Percentiles rank a stretch among this genome's conserved stretches.
Evolutionary conservation across 2,797 vertebrate species (phyloP).

Genomic region (Picus viridis): DNA sequence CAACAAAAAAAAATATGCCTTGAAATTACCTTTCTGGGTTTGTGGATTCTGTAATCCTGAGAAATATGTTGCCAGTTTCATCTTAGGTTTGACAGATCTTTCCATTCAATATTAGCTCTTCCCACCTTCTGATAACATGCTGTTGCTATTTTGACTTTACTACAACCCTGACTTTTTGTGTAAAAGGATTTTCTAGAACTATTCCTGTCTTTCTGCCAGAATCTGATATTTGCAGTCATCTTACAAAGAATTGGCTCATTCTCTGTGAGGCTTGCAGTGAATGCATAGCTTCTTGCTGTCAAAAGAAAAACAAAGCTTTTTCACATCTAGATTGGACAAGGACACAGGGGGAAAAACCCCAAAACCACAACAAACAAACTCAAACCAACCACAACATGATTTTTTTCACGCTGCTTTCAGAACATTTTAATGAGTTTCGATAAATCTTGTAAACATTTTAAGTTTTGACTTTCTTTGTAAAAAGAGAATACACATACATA

Average conservation of each 20-base stretch:
- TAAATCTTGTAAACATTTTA: background rate
- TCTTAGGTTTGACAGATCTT: conserved; percentile 16
- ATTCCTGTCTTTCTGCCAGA: background rate
- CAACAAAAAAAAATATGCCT: background rate
- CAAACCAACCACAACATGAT: no score
- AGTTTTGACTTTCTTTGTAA: background rate
- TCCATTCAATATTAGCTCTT: background rate
- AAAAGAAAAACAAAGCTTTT: background rate
- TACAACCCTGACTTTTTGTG: background rate
- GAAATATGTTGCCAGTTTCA: background rate
- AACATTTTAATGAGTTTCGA: background rate
- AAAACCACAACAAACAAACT: no score
- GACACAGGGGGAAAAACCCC: background rate
- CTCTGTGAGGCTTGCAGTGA: background rate
- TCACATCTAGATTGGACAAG: background rate
- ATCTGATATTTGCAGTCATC: background rate
- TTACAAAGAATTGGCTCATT: background rate
- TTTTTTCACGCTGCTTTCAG: background rate
- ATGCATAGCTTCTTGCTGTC: background rate
- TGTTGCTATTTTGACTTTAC: conserved; percentile 10
- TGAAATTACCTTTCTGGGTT: conserved; percentile 4
- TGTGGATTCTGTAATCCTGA: conserved; percentile 3
- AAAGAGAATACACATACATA: background rate
- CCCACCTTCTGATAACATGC: background rate
- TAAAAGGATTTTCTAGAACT: conserved; percentile 6